Conservation (phyloP, 2,888 invertebrate species). For the Scaeva pyrastri region DNA sequence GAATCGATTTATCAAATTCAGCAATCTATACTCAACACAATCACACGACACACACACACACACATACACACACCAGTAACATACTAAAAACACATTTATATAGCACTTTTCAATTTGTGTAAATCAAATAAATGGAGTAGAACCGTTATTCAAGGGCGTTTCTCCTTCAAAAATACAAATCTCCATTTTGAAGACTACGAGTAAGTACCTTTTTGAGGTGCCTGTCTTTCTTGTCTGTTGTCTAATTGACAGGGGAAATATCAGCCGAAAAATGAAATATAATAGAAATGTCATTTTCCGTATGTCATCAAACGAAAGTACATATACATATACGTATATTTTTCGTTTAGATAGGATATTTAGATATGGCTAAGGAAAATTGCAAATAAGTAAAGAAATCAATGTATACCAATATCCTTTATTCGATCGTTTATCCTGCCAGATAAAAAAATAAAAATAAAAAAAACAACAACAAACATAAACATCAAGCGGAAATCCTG, state of each 20-base stretch:
- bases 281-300: constrained; percentile 38
- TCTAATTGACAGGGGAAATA: constrained; percentile 52
- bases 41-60: neutral
- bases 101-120: constrained; percentile 36
- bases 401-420: constrained; percentile 67
- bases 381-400: constrained; percentile 53
- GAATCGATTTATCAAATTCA: constrained; percentile 42
- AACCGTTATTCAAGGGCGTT: constrained; percentile 41
- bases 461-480: constrained; percentile 40
- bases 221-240: constrained; percentile 6
- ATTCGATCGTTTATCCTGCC: constrained; percentile 60
- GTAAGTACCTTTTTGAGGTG: constrained; percentile 33
- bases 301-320: constrained; percentile 7
- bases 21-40: constrained; percentile 3
- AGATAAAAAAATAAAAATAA: constrained; percentile 7
- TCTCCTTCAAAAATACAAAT: constrained; percentile 30
- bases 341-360: constrained; percentile 23
- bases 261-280: constrained; percentile 9
- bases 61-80: neutral
- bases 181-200: constrained; percentile 9
- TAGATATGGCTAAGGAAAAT: constrained; percentile 24
- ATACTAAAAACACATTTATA: neutral
- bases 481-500: constrained; percentile 52
- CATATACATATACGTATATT: neutral
- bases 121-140: constrained; percentile 36